Percentiles rank a stretch among this genome's conserved stretches.
These are phyloP conservation scores for Periparus ater DNA, from an alignment of 2,797 vertebrate genomes.

Conservation along the genomic window DNA sequence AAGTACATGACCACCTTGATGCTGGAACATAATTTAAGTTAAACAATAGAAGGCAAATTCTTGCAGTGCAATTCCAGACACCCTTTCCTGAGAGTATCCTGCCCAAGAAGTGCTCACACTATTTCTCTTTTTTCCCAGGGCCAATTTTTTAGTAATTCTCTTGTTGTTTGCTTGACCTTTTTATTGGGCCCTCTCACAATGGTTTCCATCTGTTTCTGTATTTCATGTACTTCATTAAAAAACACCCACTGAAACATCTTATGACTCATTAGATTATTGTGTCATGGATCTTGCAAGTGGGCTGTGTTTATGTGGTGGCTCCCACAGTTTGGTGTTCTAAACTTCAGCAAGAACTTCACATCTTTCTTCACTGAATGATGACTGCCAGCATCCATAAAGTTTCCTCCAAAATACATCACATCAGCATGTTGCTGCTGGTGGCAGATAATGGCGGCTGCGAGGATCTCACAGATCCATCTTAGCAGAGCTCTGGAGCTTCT, in stretches of 20 bases:
- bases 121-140: neutral
- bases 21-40: neutral
- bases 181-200: neutral
- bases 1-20: neutral
- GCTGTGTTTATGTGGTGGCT: neutral
- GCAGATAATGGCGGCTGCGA: neutral
- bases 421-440: neutral
- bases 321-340: neutral
- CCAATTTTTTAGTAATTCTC: neutral
- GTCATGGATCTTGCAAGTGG: neutral
- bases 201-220: conserved; percentile 43
- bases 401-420: neutral
- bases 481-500: neutral
- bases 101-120: neutral
- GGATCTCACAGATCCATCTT: neutral
- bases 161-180: conserved; percentile 35
- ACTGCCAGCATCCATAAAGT: neutral
- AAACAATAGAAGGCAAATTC: neutral
- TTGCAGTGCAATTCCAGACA: neutral
- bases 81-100: neutral
- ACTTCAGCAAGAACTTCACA: neutral
- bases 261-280: conserved; percentile 39
- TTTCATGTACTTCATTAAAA: conserved; percentile 7
- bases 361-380: neutral
- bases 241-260: conserved; percentile 40